Evolutionary conservation across 2,113 vertebrate genomes (phyloP).

Genomic region (Pangasianodon hypophthalmus): DNA sequence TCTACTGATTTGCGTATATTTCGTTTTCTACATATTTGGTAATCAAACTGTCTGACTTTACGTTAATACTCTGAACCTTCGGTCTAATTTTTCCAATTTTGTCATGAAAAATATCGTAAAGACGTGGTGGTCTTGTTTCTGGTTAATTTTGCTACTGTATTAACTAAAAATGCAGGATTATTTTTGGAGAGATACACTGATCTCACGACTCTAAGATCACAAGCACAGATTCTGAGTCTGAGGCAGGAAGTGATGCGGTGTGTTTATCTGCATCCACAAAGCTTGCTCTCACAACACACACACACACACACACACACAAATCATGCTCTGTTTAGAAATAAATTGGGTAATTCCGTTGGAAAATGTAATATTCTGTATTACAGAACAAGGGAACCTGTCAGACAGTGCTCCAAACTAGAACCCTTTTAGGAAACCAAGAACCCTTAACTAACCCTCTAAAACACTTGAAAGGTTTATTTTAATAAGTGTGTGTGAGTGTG

Average conservation of each 20-base stretch:
- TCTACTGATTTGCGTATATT: neutral
- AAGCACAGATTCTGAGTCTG: neutral
- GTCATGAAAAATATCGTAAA: neutral
- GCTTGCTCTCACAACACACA: neutral
- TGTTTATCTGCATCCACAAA: neutral
- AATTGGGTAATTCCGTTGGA: neutral
- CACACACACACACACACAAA: slow-evolving; percentile 7
- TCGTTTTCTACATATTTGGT: neutral
- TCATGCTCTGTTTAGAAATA: neutral
- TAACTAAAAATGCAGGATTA: neutral
- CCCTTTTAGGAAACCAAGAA: neutral
- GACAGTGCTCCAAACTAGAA: too few relatives aligned
- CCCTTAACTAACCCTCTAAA: neutral
- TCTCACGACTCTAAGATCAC: neutral
- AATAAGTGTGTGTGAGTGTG: neutral
- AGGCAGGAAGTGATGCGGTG: slow-evolving; percentile 13
- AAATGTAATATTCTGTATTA: neutral
- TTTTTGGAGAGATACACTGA: neutral
- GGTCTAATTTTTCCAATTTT: neutral
- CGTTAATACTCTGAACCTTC: neutral
- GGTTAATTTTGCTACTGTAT: neutral
- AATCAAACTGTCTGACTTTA: neutral
- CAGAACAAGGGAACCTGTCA: neutral
- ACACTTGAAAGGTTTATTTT: neutral
- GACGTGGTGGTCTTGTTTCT: neutral